phyloP scores from a whole-genome alignment of 2,888 invertebrate species.

The Orthonychiurus folsomi region DNA sequence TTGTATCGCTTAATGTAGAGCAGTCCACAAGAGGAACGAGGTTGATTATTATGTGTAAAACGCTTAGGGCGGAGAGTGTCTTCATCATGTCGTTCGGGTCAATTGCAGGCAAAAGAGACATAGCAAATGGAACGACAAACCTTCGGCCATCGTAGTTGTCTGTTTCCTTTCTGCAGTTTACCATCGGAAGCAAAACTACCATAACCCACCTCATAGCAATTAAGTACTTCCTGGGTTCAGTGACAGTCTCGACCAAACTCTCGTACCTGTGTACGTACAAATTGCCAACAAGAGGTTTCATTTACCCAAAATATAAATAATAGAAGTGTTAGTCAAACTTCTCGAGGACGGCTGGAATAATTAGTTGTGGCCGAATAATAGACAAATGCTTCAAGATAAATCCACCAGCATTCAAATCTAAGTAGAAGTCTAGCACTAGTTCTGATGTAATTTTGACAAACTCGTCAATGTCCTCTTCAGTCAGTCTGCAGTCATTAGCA shows the following conservation, averaged over 20 bases:
- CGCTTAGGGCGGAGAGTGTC: slow-evolving; percentile 65
- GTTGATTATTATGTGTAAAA: slow-evolving; percentile 64
- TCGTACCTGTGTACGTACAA: too few species aligned
- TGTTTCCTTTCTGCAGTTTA: slow-evolving; percentile 45
- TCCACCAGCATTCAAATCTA: slow-evolving; percentile 35
- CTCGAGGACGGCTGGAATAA: slow-evolving; percentile 74
- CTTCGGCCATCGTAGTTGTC: slow-evolving; percentile 59
- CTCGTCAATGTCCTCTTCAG: slow-evolving; percentile 67
- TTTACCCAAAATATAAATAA: slow-evolving; percentile 40
- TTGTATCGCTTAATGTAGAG: slow-evolving; percentile 60
- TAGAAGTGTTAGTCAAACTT: too few species aligned
- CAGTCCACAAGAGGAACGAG: slow-evolving; percentile 78
- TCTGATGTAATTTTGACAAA: slow-evolving; percentile 55
- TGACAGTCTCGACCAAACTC: slow-evolving; percentile 60
- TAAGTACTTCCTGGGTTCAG: slow-evolving; percentile 76
- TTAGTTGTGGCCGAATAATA: slow-evolving; percentile 66
- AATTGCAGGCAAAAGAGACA: slow-evolving; percentile 73
- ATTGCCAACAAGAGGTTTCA: slow-evolving; percentile 4
- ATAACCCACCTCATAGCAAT: slow-evolving; percentile 63
- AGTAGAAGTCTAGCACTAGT: slow-evolving; percentile 36
- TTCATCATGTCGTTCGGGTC: slow-evolving; percentile 49
- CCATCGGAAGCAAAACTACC: slow-evolving; percentile 59
- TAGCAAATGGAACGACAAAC: slow-evolving; percentile 70
- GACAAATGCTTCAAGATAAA: slow-evolving; percentile 59
- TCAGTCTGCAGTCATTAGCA: slow-evolving; percentile 60